phyloP scores from a whole-genome alignment of 2,113 vertebrate species.

The Columba janthina region DNA sequence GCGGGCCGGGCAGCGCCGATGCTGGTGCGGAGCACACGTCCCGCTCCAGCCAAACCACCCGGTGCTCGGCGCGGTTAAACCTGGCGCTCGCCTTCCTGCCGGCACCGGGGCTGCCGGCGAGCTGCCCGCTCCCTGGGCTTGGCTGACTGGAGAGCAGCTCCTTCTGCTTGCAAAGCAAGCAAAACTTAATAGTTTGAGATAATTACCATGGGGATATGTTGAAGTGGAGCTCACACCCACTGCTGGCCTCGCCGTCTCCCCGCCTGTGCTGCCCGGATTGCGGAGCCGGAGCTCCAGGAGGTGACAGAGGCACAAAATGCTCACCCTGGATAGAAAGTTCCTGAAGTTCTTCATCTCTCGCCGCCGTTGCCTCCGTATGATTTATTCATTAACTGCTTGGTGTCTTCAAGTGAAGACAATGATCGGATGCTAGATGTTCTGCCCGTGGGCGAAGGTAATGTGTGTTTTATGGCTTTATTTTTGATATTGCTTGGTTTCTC shows the following conservation, averaged over 20 bases:
- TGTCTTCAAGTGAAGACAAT: neutral
- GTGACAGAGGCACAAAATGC: neutral
- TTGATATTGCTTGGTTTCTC: neutral
- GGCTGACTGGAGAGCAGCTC: neutral
- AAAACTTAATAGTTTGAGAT: neutral
- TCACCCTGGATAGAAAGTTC: neutral
- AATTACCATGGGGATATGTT: neutral
- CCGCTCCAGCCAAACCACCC: neutral
- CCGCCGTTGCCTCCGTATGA: accelerated
- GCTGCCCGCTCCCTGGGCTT: neutral
- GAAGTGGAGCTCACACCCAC: neutral
- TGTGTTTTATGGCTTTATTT: neutral
- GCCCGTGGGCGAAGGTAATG: conserved; percentile 3
- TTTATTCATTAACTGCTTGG: neutral
- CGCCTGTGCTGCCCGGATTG: no score
- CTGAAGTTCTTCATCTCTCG: neutral
- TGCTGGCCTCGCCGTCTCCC: neutral
- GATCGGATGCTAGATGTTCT: neutral
- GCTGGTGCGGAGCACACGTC: neutral
- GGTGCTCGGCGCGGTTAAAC: neutral
- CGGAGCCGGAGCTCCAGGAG: neutral
- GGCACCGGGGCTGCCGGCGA: neutral
- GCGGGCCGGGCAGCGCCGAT: conserved; percentile 27
- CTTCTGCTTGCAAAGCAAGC: neutral
- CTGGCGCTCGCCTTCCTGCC: no score